phyloP scores from a whole-genome alignment of 2,797 vertebrate genomes.

The Siniperca obscura region DNA sequence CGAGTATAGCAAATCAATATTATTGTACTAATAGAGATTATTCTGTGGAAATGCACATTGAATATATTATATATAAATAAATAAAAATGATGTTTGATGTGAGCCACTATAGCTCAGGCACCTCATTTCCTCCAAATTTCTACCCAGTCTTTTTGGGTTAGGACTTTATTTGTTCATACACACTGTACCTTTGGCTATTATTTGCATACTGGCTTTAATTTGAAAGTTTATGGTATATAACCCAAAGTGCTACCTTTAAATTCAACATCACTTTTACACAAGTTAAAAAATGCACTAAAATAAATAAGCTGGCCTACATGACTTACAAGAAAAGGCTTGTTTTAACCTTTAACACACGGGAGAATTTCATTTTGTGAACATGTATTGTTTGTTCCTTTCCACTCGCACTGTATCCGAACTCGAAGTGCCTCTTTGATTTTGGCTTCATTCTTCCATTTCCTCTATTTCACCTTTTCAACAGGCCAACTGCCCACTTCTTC shows the following conservation, averaged over 20 bases:
- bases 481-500: neutral
- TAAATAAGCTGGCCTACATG: neutral
- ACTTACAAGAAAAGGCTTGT: neutral
- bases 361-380: neutral
- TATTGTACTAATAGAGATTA: neutral
- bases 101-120: neutral
- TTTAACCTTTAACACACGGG: neutral
- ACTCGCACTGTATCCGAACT: neutral
- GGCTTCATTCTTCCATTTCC: conserved; percentile 25
- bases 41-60: neutral
- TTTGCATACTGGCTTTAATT: neutral
- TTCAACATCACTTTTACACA: neutral
- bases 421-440: conserved; percentile 28
- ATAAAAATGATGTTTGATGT: neutral
- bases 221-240: neutral
- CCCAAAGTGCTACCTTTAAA: neutral
- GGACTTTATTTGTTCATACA: neutral
- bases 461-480: neutral
- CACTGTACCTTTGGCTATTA: neutral
- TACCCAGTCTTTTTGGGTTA: neutral
- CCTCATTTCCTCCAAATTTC: neutral
- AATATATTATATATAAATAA: neutral
- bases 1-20: neutral
- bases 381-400: neutral
- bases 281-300: neutral